Conservation (phyloP, 2,113 vertebrate species). For the Phrynosoma platyrhinos region DNA sequence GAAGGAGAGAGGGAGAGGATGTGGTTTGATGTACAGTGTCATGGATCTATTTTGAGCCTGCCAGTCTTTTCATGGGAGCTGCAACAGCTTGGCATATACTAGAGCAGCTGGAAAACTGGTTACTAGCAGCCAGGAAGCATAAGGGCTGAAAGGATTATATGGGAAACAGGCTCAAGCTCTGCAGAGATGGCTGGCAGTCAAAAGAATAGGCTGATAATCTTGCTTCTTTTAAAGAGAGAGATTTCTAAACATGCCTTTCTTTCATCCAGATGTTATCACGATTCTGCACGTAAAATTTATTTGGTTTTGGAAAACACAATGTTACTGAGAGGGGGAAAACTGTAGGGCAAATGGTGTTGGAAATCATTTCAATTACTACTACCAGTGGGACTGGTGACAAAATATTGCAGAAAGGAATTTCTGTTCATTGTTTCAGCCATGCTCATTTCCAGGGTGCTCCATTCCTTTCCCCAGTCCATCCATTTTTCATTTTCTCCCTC, state of each 20-base stretch:
- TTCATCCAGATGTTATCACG: background rate
- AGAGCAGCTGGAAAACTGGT: conserved; percentile 10
- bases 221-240: background rate
- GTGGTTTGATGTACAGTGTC: conserved; percentile 10
- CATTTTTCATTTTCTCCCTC: background rate
- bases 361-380: background rate
- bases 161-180: background rate
- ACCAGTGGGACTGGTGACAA: background rate
- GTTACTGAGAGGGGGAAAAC: background rate
- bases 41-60: conserved; percentile 19
- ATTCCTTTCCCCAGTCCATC: too few relatives aligned
- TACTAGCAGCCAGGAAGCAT: conserved; percentile 12
- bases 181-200: background rate
- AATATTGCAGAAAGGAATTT: background rate
- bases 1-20: conserved; percentile 20
- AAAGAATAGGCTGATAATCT: background rate
- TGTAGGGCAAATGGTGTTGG: background rate
- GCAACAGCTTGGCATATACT: conserved; percentile 11
- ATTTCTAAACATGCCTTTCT: background rate
- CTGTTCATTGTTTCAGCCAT: background rate
- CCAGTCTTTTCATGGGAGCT: conserved; percentile 28
- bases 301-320: background rate
- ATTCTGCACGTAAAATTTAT: background rate
- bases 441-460: background rate
- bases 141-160: conserved; percentile 14